Base-by-base conservation (phyloP, 2,888 invertebrate genomes). In the Phoronis australis region DNA sequence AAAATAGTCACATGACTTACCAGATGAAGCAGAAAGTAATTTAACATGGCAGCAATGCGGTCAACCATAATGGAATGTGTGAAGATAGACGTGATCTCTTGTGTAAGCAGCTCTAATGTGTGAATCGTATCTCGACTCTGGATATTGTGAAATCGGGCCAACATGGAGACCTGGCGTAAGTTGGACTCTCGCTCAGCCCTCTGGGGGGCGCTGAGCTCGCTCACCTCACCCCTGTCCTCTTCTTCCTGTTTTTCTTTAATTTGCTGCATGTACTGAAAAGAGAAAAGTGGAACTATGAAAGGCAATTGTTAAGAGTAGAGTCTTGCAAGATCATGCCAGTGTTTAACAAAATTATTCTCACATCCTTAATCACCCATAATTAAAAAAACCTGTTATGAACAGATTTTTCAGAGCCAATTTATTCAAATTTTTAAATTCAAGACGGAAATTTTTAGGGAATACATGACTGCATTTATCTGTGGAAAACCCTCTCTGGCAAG, bases 11-110 rank as follows among this genome's bases (percentile, higher is more conserved):
- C 9, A 39, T 15, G 4, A 59, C 68, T 61, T 52, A 78, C 94
- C 52, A 96, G 80, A 75, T 92, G 86, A 42, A 87, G 78, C 26
- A 96, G 78, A 75, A 96, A 91, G 78, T 95, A 94, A 79, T 96
- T 96, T 49, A 96, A 82, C 95, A 96, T 96, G 9, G 90, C 85
- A 0, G 93, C 91, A 51, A 96, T 87, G 25, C 95, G 82, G 71
- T 95, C 93, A 1, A 93, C 92, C 81, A 96, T 87, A 5, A 90
- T 88, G 37, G 85, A 83, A 73, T 94, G 92, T 59, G 90, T 91
- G 79, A 95, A 94, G 40, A 94, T 88, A 40, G 80, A 55, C 43
- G 62, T 56, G 35, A 72, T 70, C 25, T 70, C 63, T 26, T 57
- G 53, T 1, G 76, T 73, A 23, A 77, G 52, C 49, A 72, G 57